phyloP scores from a whole-genome alignment of 1,140 invertebrate species.

The Popillia japonica region DNA sequence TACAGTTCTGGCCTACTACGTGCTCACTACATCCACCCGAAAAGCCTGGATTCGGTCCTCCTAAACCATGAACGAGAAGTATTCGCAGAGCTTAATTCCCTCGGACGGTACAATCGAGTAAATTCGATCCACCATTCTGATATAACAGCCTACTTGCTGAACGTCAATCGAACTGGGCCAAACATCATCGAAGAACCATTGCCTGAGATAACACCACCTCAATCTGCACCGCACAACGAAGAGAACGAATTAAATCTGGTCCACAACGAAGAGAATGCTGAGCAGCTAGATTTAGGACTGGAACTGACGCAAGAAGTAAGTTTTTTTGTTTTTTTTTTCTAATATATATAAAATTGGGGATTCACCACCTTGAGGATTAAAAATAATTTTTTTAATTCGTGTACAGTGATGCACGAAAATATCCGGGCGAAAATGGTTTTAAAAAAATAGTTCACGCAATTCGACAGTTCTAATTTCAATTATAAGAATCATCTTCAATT shows the following conservation, averaged over 20 bases:
- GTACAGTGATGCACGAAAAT: too few relatives aligned
- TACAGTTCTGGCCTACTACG: constrained; percentile 62
- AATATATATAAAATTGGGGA: neutral
- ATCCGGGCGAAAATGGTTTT: too few relatives aligned
- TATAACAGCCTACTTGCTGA: constrained; percentile 68
- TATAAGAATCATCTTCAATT: too few relatives aligned
- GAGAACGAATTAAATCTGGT: constrained; percentile 33
- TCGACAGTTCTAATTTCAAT: too few relatives aligned
- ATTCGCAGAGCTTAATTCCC: constrained; percentile 79
- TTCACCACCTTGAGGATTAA: too few relatives aligned
- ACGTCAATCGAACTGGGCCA: constrained; percentile 57
- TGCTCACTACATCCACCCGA: constrained; percentile 73
- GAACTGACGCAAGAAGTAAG: constrained; percentile 58
- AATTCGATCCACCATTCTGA: constrained; percentile 57
- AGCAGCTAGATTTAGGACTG: constrained; percentile 45
- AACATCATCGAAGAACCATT: constrained; percentile 37
- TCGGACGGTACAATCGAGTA: constrained; percentile 64
- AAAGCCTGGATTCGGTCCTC: constrained; percentile 76
- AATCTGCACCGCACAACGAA: constrained; percentile 34
- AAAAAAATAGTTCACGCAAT: too few relatives aligned
- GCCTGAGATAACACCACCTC: constrained; percentile 41
- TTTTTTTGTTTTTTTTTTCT: constrained; percentile 36
- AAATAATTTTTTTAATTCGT: too few relatives aligned
- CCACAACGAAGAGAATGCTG: constrained; percentile 41
- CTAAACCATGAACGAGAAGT: constrained; percentile 76